Conservation (phyloP, 2,113 vertebrate species). For the Indri indri region DNA sequence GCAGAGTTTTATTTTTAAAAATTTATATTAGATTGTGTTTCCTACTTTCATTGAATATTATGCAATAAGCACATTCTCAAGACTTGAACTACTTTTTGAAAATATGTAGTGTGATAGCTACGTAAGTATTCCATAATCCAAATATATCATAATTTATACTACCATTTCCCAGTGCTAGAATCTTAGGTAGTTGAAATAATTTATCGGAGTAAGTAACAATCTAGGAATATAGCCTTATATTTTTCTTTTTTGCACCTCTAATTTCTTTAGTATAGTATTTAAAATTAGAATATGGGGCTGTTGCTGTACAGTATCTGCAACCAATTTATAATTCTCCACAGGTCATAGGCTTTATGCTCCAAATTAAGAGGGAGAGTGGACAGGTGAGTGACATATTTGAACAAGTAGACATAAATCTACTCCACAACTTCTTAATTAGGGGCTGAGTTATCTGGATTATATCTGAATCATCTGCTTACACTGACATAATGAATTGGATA, state of each 20-base stretch:
- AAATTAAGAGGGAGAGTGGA: neutral
- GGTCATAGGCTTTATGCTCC: neutral
- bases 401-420: neutral
- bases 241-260: neutral
- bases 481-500: neutral
- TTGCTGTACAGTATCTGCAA: neutral
- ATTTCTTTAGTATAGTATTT: neutral
- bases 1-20: neutral
- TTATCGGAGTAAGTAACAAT: neutral
- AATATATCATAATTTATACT: neutral
- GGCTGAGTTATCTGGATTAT: neutral
- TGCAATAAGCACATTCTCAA: neutral
- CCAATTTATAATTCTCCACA: neutral
- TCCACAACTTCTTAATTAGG: neutral
- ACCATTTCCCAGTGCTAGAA: neutral
- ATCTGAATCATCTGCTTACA: neutral
- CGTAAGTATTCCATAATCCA: neutral
- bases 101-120: neutral
- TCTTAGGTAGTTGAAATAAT: neutral
- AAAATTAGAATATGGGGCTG: neutral
- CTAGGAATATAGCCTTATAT: neutral
- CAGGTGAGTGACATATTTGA: neutral
- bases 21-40: neutral
- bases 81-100: neutral
- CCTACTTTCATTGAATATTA: neutral